phyloP scores from a whole-genome alignment of 1,140 invertebrate genomes.

The Drosophila watanabei region DNA sequence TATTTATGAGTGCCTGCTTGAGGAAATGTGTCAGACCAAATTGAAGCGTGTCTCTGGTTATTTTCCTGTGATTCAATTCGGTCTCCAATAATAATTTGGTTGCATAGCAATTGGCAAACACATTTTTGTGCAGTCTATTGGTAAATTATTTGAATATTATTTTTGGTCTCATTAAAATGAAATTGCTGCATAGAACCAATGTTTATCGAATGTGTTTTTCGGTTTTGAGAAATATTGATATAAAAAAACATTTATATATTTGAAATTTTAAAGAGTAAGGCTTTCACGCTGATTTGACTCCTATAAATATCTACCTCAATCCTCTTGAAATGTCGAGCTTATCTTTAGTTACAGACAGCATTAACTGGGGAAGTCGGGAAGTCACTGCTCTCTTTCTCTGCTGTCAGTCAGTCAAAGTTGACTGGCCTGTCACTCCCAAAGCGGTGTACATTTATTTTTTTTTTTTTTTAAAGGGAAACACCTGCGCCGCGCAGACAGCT shows the following conservation, averaged over 20 bases:
- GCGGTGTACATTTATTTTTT: conserved; percentile 21
- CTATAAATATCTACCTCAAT: conserved; percentile 11
- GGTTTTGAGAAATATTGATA: background rate
- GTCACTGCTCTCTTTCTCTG: conserved; percentile 11
- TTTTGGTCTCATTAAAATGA: conserved; percentile 9
- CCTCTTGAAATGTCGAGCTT: background rate
- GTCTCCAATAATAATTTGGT: background rate
- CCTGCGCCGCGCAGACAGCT: conserved; percentile 7
- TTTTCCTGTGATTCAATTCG: conserved; percentile 18
- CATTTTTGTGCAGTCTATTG: background rate
- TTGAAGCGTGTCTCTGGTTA: conserved; percentile 14
- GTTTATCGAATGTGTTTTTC: background rate
- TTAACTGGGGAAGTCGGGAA: conserved; percentile 18
- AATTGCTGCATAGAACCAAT: background rate
- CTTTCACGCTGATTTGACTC: background rate
- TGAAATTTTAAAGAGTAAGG: background rate
- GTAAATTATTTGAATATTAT: conserved; percentile 19
- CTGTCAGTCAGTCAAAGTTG: conserved; percentile 29
- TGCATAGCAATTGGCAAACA: conserved; percentile 6
- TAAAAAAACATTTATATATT: background rate
- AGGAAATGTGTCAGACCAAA: conserved; percentile 31
- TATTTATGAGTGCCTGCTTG: conserved; percentile 22
- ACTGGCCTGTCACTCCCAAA: conserved; percentile 21
- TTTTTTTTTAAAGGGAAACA: conserved; percentile 26
- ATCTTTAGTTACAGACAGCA: conserved; percentile 22